Evolutionary conservation across 2,888 invertebrate species (phyloP).

Genomic region (Tipula lateralis): DNA sequence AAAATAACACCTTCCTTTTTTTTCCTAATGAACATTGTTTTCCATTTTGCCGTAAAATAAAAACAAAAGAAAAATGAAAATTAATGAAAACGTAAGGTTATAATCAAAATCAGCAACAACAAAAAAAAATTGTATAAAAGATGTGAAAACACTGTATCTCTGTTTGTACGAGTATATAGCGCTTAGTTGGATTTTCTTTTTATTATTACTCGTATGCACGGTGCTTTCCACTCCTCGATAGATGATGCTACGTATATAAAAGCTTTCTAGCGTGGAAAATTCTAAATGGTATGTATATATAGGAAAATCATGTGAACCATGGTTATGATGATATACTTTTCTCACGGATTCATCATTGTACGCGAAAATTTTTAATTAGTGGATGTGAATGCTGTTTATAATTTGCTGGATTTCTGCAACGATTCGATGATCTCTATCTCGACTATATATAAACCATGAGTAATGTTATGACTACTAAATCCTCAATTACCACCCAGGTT

Average conservation of each 20-base stretch:
- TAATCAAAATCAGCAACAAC: not conserved
- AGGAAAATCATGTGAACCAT: too few relatives aligned
- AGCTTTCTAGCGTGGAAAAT: not conserved
- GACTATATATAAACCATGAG: too few relatives aligned
- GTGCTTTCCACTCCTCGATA: not conserved
- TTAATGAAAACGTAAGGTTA: not conserved
- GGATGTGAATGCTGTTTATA: too few relatives aligned
- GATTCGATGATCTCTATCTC: too few relatives aligned
- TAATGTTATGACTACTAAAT: too few relatives aligned
- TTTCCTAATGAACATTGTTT: slow-evolving; percentile 13
- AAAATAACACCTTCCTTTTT: slow-evolving; percentile 20
- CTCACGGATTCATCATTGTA: too few relatives aligned
- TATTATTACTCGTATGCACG: not conserved
- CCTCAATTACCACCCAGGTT: too few relatives aligned
- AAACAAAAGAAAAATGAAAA: not conserved
- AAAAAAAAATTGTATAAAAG: not conserved
- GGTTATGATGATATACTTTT: too few relatives aligned
- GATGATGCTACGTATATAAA: not conserved
- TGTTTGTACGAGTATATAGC: not conserved
- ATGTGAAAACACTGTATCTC: not conserved
- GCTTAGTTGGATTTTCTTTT: not conserved
- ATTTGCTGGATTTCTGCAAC: too few relatives aligned
- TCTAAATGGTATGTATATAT: too few relatives aligned
- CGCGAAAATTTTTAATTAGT: too few relatives aligned
- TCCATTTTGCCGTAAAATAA: not conserved